phyloP scores from a whole-genome alignment of 2,888 invertebrate species.

The Pycnomerus fuliginosus region DNA sequence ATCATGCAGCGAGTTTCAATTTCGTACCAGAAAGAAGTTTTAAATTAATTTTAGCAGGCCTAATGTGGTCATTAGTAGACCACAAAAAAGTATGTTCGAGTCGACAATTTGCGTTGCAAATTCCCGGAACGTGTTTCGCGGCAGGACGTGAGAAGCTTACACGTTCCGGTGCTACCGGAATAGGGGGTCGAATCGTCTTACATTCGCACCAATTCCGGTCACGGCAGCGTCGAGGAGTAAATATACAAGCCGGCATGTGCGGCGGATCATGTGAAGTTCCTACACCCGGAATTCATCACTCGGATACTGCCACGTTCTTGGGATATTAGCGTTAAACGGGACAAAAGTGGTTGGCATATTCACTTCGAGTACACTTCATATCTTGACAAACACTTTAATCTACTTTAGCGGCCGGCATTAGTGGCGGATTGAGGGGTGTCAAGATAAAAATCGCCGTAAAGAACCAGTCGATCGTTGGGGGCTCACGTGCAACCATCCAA shows the following conservation, averaged over 20 bases:
- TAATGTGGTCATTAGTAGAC: slow-evolving; percentile 17
- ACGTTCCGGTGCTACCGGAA: slow-evolving; percentile 12
- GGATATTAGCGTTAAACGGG: slow-evolving; percentile 17
- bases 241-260: slow-evolving; percentile 21
- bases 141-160: slow-evolving; percentile 17
- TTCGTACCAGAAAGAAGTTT: too few relatives aligned
- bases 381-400: too few relatives aligned
- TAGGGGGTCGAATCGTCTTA: slow-evolving; percentile 14
- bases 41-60: too few relatives aligned
- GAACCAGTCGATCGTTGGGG: too few relatives aligned
- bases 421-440: too few relatives aligned
- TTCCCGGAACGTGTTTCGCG: slow-evolving; percentile 15
- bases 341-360: slow-evolving; percentile 8
- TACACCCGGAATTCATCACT: slow-evolving; percentile 19
- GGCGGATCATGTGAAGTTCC: slow-evolving; percentile 11
- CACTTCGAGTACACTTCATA: slow-evolving; percentile 5
- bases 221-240: slow-evolving; percentile 18
- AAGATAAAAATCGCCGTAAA: too few relatives aligned
- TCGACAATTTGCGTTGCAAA: slow-evolving; percentile 20
- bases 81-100: slow-evolving; percentile 14
- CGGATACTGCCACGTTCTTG: slow-evolving; percentile 8
- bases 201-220: slow-evolving; percentile 17
- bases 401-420: too few relatives aligned
- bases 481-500: too few relatives aligned
- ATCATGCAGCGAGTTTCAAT: too few relatives aligned